Evolutionary conservation across 2,113 vertebrate species (phyloP).

Genomic region (Gymnobelideus leadbeateri): DNA sequence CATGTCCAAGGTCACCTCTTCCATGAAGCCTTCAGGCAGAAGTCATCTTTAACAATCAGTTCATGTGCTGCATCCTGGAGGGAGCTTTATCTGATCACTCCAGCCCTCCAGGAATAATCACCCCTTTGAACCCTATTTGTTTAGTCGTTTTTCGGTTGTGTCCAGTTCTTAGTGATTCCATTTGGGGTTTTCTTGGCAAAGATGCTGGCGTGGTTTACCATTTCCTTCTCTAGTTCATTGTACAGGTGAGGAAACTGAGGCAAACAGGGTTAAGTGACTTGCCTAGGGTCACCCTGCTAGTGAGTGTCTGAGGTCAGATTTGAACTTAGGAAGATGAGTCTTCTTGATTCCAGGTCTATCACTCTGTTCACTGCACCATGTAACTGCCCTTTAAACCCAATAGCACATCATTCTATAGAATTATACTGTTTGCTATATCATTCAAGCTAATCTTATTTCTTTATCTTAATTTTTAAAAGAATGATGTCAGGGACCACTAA

Average conservation of each 20-base stretch:
- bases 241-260: neutral
- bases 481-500: neutral
- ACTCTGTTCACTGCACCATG: neutral
- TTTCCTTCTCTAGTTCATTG: neutral
- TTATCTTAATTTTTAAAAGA: neutral
- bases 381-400: neutral
- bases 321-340: neutral
- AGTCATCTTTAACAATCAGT: neutral
- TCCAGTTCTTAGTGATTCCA: neutral
- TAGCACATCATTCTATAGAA: neutral
- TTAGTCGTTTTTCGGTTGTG: neutral
- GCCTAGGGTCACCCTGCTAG: neutral
- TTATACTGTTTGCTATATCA: neutral
- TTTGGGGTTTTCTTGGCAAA: neutral
- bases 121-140: neutral
- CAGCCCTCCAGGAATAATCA: neutral
- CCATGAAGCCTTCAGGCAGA: neutral
- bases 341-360: neutral
- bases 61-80: too few species aligned
- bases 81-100: neutral
- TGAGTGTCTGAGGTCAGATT: neutral
- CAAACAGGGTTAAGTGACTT: neutral
- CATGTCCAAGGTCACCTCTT: neutral
- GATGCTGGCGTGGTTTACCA: neutral
- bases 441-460: neutral